Evolutionary conservation across 2,113 vertebrate species (phyloP).

Genomic region (Acanthisitta chloris): DNA sequence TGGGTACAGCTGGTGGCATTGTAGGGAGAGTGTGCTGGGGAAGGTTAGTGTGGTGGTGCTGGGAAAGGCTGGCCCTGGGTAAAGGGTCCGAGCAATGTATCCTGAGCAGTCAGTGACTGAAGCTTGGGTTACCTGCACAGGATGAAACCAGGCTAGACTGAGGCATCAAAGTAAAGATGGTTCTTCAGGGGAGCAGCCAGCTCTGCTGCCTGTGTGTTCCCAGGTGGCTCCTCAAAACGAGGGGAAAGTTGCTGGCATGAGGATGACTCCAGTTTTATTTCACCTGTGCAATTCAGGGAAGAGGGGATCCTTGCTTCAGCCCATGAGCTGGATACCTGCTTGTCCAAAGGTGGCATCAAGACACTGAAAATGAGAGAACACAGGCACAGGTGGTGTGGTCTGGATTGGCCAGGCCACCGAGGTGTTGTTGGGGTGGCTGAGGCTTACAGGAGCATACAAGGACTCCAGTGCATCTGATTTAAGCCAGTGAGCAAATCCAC

Average conservation of each 20-base stretch:
- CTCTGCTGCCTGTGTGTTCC: not conserved
- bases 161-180: not conserved
- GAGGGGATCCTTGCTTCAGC: not conserved
- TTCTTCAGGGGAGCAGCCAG: not conserved
- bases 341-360: not conserved
- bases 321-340: not conserved
- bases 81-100: not conserved
- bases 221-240: not conserved
- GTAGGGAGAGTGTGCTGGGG: accelerated
- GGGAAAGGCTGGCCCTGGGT: not conserved
- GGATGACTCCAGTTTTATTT: not conserved
- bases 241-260: not conserved
- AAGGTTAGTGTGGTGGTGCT: accelerated
- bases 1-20: not conserved
- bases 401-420: not conserved
- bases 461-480: not conserved
- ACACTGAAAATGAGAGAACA: not conserved
- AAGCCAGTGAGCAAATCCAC: accelerated
- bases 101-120: accelerated
- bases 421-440: not conserved
- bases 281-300: accelerated
- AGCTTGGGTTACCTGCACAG: not conserved
- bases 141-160: not conserved
- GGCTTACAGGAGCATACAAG: not conserved
- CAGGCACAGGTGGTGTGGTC: not conserved